These are phyloP conservation scores for Scaptomyza pallida DNA, from an alignment of 1,140 invertebrate species.

Conservation along the genomic window DNA sequence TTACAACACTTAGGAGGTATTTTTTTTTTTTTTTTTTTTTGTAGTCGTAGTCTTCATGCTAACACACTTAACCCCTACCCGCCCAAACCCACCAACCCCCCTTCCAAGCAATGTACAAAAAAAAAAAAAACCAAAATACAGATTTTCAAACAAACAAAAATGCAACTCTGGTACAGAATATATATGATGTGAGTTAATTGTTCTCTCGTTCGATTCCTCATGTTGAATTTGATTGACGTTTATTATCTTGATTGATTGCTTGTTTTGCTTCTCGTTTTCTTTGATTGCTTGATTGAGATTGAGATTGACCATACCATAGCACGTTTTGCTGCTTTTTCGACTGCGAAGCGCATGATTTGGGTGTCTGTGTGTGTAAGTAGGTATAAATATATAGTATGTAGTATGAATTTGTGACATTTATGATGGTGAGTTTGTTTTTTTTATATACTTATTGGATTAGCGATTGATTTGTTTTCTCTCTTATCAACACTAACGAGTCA, in stretches of 20 bases:
- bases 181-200: no score
- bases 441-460: neutral
- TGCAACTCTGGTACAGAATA: no score
- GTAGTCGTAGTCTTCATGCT: neutral
- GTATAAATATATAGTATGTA: constrained; percentile 9
- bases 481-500: constrained; percentile 4
- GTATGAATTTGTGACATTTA: neutral
- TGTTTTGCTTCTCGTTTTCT: neutral
- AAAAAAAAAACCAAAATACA: neutral
- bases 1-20: constrained; percentile 70
- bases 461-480: neutral
- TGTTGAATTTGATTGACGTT: no score
- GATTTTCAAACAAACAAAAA: constrained; percentile 42
- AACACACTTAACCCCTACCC: constrained; percentile 1
- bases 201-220: no score
- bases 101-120: neutral
- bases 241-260: neutral
- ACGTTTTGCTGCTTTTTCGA: constrained; percentile 38
- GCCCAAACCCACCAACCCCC: neutral
- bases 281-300: neutral
- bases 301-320: no score
- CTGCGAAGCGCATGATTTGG: constrained; percentile 31
- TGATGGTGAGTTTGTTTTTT: no score
- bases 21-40: constrained; percentile 9
- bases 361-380: constrained; percentile 4